Base-by-base conservation (phyloP, 2,797 vertebrate species). In the Scleropages formosus region DNA sequence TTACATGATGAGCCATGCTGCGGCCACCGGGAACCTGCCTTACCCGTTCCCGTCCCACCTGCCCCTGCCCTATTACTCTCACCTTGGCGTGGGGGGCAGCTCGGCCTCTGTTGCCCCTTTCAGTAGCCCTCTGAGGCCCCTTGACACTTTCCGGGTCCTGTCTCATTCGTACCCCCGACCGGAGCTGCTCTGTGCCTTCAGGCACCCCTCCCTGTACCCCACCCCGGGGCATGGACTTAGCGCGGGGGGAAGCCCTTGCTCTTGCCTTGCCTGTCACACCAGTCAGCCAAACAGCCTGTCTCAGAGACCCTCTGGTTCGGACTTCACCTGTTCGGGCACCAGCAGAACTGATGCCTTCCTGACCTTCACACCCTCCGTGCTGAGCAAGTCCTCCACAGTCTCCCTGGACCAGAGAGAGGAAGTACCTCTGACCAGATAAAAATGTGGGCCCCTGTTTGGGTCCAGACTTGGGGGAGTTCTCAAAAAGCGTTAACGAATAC, bases 1-100 rank as follows among this genome's bases (percentile, higher is more conserved):
- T 73, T 99, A 99, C 89, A 98, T 99, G 98, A 97, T 99, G 96
- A 98, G 95, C 91, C 98, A 99, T 82, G 96, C 98, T 0, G 97
- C 97, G 10, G 97, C 96, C 85, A 94, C 96, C 0, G 96, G 96
- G 79, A 97, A 94, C 85, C 88, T 99, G 82, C 96, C 96, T 53
- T 99, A 98, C 67, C 95, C 96, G 0, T 99, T 99, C 85, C 95
- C 96, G 0, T 94, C 96, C 46, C 98, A 98, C 90, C 91, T 99
- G 90, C 96, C 98, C 10, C 88, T 98, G 59, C 95, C 96, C 78
- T 99, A 99, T 86, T 99, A 99, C 85, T 95, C 98, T 69, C 97
- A 95, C 70, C 91, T 98, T 89, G 93, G 91, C 0, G 90, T 97
- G 78, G 93, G 95, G 4, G 92, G 93, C 31, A 89, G 91, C 8